Conservation (phyloP, 2,888 invertebrate species). For the Synanthedon andrenaeformis region DNA sequence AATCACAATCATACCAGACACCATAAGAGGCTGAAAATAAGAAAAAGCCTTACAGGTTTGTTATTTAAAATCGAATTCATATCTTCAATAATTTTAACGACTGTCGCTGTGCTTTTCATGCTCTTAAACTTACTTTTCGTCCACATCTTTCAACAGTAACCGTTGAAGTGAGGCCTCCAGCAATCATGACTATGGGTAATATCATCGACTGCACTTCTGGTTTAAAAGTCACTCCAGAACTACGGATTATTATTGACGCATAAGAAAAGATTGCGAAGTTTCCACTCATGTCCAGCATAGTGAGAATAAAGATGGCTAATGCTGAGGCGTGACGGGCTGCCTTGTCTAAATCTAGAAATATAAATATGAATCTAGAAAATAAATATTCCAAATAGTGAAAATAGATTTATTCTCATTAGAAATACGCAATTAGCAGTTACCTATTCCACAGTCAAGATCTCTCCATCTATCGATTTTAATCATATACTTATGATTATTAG, state of each 20-base stretch:
- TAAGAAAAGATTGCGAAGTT: conserved; percentile 6
- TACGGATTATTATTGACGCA: conserved; percentile 4
- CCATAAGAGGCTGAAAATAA: conserved; percentile 4
- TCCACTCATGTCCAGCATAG: conserved; percentile 3
- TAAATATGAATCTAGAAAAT: background rate
- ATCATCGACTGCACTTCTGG: conserved; percentile 5
- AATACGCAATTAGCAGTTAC: no score
- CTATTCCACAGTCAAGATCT: no score
- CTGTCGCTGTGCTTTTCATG: no score
- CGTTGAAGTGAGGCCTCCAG: conserved; percentile 3
- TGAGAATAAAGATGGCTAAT: conserved; percentile 4
- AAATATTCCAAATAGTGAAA: no score
- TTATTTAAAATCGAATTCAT: no score
- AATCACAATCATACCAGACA: conserved; percentile 2
- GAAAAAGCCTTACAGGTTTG: no score
- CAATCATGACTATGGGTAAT: conserved; percentile 5
- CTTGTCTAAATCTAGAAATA: conserved; percentile 5
- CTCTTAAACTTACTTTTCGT: conserved; percentile 3
- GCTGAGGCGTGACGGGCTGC: conserved; percentile 1
- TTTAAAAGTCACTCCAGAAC: conserved; percentile 3
- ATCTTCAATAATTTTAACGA: no score
- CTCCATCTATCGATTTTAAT: no score
- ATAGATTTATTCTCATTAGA: no score
- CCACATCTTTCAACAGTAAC: conserved; percentile 5
- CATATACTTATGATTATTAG: no score